Evolutionary conservation across 2,888 invertebrate genomes (phyloP).

Genomic region (Harpalus rufipes): DNA sequence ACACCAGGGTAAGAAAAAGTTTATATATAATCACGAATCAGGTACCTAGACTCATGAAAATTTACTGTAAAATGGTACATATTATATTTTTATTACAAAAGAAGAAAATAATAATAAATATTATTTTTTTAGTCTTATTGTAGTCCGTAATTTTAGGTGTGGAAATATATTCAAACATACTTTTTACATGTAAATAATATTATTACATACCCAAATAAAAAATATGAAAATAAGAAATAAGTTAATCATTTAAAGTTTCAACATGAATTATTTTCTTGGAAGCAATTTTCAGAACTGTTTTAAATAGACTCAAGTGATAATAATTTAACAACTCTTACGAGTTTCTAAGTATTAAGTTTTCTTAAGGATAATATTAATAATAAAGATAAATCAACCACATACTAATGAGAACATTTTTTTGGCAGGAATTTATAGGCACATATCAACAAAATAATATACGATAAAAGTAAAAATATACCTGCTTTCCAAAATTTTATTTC

Average conservation of each 20-base stretch:
- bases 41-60: slow-evolving; percentile 10
- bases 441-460: no score
- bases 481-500: neutral
- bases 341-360: no score
- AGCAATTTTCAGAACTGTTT: neutral
- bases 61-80: neutral
- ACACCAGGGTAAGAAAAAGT: slow-evolving; percentile 11
- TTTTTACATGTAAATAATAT: slow-evolving; percentile 1
- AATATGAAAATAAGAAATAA: neutral
- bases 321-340: neutral
- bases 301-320: neutral
- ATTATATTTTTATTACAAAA: neutral
- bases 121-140: neutral
- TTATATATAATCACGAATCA: slow-evolving; percentile 14
- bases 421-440: no score
- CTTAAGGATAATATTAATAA: no score
- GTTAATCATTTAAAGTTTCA: neutral
- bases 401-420: no score
- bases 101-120: neutral
- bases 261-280: neutral
- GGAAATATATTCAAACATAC: neutral
- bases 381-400: no score
- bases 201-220: neutral
- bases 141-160: slow-evolving; percentile 7
- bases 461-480: no score